Percentiles rank a stretch among this genome's conserved stretches.
Conservation (phyloP, 2,888 invertebrate genomes). For the Nephrotoma appendiculata region DNA sequence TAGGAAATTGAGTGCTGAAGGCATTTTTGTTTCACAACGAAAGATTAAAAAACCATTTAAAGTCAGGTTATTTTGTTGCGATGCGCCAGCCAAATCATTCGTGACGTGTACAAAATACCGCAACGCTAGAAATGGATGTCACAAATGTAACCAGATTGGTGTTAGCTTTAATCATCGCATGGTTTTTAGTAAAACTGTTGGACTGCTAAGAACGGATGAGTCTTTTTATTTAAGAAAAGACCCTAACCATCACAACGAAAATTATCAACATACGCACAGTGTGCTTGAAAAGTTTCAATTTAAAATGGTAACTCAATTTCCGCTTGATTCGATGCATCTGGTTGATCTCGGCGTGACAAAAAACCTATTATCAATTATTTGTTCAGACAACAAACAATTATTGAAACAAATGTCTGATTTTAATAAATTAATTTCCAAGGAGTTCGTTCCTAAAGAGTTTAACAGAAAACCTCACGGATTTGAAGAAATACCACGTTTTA, state of each 20-base stretch:
- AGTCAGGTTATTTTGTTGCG: neutral
- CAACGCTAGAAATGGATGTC: neutral
- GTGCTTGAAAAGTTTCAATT: constrained; percentile 6
- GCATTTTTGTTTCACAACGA: neutral
- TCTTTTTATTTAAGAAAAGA: neutral
- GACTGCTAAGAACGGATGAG: neutral
- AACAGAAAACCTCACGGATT: too few species aligned
- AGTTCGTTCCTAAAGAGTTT: too few species aligned
- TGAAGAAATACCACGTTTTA: constrained; percentile 9
- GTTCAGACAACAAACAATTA: neutral
- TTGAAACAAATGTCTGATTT: too few species aligned
- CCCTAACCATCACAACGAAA: neutral
- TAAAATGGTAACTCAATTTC: constrained; percentile 8
- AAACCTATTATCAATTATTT: constrained; percentile 6
- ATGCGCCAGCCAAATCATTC: neutral
- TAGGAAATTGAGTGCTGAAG: neutral
- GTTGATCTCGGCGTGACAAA: neutral
- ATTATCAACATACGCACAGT: neutral
- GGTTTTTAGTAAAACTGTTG: neutral
- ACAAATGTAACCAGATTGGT: neutral
- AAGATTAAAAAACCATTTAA: neutral
- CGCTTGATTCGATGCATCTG: neutral
- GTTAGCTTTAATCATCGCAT: neutral
- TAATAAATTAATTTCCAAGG: too few species aligned
- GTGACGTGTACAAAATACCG: neutral